Evolutionary conservation across 1,140 invertebrate genomes (phyloP), one percentile per base, ranked within the genome.

Genomic region (Psilanteris sp.): DNA sequence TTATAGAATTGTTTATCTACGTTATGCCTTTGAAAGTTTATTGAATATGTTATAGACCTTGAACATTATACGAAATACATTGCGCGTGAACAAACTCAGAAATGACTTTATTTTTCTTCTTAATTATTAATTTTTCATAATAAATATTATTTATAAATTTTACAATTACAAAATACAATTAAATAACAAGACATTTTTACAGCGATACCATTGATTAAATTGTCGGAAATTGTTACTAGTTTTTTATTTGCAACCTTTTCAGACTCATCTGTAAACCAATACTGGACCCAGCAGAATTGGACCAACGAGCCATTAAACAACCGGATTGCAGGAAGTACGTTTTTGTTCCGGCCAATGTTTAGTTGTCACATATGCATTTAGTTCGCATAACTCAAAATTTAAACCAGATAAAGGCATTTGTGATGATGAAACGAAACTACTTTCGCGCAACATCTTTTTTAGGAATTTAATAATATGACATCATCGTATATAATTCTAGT

Each of bases 191-290:
- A n/a, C n/a, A n/a, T n/a, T n/a, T n/a, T n/a, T n/a, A n/a, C n/a
- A n/a, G n/a, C n/a, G n/a, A n/a, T n/a, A n/a, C n/a, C n/a, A n/a
- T n/a, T n/a, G n/a, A n/a, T n/a, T n/a, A n/a, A n/a, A n/a, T n/a
- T n/a, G n/a, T n/a, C n/a, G n/a, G 11, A 34, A 20, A 55, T 80
- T 80, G 41, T 81, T 64, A 81, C 77, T 74, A 75, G 79, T 82
- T 84, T 74, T 81, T 79, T 71, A 82, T 85, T 87, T 87, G 31
- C 77, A 82, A 76, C 78, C 81, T 62, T 85, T 87, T 84, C 84
- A 87, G 85, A 87, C 85, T 64, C 85, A 86, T 37, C 83, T 87
- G 20, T 87, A 84, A 75, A 71, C 68, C 31, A 16, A 18, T 32
- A 32, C 4, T n/a, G 31, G 78, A 70, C 62, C n/a, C 41, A 61